A percentile compares a stretch with the other conserved stretches of the same genome.
Conservation (phyloP, 1,140 invertebrate genomes). For the Zaprionus taronus region DNA sequence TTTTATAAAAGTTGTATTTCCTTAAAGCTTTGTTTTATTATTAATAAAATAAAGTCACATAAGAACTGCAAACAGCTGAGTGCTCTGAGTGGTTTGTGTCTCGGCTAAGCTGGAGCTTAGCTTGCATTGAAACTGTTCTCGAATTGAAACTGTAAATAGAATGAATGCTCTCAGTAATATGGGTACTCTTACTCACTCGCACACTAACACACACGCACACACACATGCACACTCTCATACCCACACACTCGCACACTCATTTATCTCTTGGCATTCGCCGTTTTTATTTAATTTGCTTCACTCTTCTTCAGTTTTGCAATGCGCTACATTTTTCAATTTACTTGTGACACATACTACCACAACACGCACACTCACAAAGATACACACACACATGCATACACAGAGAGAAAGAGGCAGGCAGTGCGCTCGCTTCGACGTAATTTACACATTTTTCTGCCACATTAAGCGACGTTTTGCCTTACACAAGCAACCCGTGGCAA, state of each 20-base stretch:
- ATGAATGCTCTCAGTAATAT: background rate
- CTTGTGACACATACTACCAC: constrained; percentile 57
- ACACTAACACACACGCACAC: background rate
- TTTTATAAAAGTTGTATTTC: background rate
- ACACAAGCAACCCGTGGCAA: constrained; percentile 32
- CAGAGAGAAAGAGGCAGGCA: constrained; percentile 4
- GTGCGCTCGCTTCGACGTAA: constrained; percentile 61
- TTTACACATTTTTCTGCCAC: constrained; percentile 83
- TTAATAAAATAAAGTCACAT: background rate
- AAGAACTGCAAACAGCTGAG: background rate
- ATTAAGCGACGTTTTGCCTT: constrained; percentile 72
- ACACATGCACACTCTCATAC: background rate
- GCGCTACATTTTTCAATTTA: constrained; percentile 74
- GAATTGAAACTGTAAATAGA: constrained; percentile 8
- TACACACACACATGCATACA: constrained; percentile 16
- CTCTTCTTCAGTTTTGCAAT: constrained; percentile 70
- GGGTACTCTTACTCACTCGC: background rate
- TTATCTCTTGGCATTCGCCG: constrained; percentile 65
- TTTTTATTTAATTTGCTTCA: constrained; percentile 79
- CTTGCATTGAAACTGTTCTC: constrained; percentile 3
- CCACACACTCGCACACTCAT: constrained; percentile 21
- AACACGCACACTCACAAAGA: constrained; percentile 48
- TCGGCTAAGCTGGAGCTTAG: background rate
- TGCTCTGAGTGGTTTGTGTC: background rate
- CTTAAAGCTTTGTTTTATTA: background rate